Conservation (phyloP, 2,888 invertebrate species). For the Athetis lepigone region DNA sequence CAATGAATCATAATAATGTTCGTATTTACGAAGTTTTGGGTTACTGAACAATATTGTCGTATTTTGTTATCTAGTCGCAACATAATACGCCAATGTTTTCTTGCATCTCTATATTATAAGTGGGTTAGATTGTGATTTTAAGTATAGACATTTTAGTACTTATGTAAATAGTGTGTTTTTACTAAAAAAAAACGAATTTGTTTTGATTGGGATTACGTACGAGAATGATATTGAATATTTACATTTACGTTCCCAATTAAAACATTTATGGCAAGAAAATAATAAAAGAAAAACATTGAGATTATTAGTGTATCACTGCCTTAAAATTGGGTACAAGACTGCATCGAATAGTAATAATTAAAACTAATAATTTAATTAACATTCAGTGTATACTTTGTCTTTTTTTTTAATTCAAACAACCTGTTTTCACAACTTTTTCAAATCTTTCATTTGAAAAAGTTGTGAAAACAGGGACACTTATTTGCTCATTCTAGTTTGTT, state of each 20-base stretch:
- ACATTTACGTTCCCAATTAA: constrained; percentile 4
- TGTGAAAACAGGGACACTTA: constrained; percentile 24
- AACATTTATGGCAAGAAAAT: constrained; percentile 19
- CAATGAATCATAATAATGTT: constrained; percentile 39
- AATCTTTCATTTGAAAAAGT: constrained; percentile 24
- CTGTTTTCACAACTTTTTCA: no score
- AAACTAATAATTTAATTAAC: constrained; percentile 17
- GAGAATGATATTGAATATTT: no score
- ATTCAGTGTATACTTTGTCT: constrained; percentile 1
- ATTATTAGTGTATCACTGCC: constrained; percentile 52
- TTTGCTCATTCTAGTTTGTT: constrained; percentile 53
- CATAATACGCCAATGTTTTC: constrained; percentile 75
- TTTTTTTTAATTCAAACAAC: constrained; percentile 13
- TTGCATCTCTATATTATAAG: constrained; percentile 39
- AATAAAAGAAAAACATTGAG: constrained; percentile 27
- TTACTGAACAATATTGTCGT: constrained; percentile 72
- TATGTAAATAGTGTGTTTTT: constrained; percentile 27
- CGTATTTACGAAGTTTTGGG: constrained; percentile 44
- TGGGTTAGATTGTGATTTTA: constrained; percentile 58
- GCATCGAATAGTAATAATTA: constrained; percentile 46
- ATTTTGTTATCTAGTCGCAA: constrained; percentile 68
- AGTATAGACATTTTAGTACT: constrained; percentile 24
- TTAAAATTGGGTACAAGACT: constrained; percentile 58
- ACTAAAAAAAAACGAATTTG: constrained; percentile 3
- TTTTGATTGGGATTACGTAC: constrained; percentile 16